phyloP scores from a whole-genome alignment of 2,888 invertebrate genomes.

The Labia minor region DNA sequence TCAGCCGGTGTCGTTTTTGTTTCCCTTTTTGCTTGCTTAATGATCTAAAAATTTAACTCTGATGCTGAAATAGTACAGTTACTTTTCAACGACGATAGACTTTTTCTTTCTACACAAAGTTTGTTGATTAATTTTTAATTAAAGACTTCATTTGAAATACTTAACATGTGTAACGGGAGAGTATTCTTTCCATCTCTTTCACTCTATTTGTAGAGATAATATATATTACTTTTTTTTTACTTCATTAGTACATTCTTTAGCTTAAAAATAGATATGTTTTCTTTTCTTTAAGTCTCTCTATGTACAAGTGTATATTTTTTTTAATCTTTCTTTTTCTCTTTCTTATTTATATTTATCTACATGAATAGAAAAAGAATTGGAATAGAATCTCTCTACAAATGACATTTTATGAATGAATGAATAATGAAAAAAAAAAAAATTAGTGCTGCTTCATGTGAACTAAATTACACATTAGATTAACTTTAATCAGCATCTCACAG shows the following conservation, averaged over 20 bases:
- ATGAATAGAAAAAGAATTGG: constrained; percentile 9
- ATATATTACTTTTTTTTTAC: neutral
- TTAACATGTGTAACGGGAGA: neutral
- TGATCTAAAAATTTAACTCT: no score
- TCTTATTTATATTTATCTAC: no score
- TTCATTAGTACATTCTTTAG: neutral
- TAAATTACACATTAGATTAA: constrained; percentile 9
- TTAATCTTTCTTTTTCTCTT: no score
- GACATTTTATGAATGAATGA: neutral
- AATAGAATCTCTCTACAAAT: neutral
- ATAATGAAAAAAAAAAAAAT: neutral
- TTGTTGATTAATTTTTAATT: constrained; percentile 13
- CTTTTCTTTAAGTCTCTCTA: neutral
- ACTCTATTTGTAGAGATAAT: neutral
- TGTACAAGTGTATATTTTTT: no score
- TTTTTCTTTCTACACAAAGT: neutral
- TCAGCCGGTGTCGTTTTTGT: neutral
- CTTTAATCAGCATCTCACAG: no score
- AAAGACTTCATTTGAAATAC: neutral
- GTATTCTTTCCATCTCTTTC: neutral
- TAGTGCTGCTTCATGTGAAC: constrained; percentile 13
- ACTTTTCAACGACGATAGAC: neutral
- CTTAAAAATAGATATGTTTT: constrained; percentile 8
- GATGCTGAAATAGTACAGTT: neutral
- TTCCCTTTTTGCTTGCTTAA: neutral